Percentiles rank a stretch among this genome's conserved stretches.
Conservation (phyloP, 2,113 vertebrate species). For the Pygathrix nemaeus region DNA sequence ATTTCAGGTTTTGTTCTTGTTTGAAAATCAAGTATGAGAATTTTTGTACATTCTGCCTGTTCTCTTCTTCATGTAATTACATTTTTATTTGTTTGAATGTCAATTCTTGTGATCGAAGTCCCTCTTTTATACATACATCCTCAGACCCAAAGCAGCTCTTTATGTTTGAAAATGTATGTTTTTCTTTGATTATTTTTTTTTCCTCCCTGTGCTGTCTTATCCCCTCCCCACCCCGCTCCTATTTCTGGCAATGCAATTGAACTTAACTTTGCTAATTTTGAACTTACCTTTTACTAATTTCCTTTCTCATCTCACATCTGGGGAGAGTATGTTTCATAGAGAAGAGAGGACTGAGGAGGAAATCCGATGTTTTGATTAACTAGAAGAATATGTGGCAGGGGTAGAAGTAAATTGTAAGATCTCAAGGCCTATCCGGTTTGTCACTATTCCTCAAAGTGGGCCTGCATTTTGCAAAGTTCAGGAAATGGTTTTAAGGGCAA, state of each 20-base stretch:
- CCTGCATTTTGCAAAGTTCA: background rate
- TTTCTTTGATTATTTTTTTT: background rate
- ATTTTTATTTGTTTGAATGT: background rate
- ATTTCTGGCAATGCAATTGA: background rate
- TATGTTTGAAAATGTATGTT: background rate
- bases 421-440: background rate
- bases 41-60: background rate
- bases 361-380: background rate
- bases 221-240: no score
- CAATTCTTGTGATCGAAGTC: background rate
- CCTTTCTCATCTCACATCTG: no score
- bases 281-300: no score
- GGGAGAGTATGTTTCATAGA: background rate
- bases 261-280: background rate
- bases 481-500: background rate
- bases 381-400: background rate
- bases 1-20: background rate
- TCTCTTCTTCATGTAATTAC: background rate
- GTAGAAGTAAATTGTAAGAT: background rate
- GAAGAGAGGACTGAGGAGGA: background rate
- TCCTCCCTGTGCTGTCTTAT: background rate
- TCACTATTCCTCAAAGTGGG: background rate
- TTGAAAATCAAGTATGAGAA: slow-evolving; percentile 12
- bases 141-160: background rate
- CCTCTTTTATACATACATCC: background rate